Conservation (phyloP, 2,113 vertebrate species). For the Sinocyclocheilus anophthalmus region DNA sequence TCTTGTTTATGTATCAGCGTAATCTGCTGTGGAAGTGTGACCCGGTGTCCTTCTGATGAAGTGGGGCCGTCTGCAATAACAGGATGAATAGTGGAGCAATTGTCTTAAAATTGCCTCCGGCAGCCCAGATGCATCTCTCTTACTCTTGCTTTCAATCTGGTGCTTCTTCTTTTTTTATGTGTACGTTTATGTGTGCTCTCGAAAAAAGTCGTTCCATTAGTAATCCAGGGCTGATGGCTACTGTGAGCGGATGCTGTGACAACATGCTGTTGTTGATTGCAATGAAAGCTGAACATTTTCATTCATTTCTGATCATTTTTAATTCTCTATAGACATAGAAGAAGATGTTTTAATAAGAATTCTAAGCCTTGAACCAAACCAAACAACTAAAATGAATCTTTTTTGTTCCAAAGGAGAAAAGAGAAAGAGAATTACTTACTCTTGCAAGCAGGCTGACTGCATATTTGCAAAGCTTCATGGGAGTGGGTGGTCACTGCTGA, state of each 20-base stretch:
- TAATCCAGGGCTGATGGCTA: constrained; percentile 14
- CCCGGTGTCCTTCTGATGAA: constrained; percentile 35
- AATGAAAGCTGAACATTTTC: neutral
- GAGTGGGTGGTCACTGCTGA: neutral
- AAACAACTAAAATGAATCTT: neutral
- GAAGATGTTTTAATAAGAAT: neutral
- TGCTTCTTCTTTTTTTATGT: neutral
- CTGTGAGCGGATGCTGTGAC: neutral
- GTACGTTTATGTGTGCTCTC: neutral
- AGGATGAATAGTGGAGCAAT: constrained; percentile 45
- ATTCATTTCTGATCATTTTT: neutral
- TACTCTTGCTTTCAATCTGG: constrained; percentile 10
- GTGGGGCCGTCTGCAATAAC: constrained; percentile 12
- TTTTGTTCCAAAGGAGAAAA: neutral
- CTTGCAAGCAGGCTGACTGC: neutral
- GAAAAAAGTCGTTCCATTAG: constrained; percentile 22
- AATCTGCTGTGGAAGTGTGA: constrained; percentile 33
- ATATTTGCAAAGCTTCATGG: neutral
- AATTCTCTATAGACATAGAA: neutral
- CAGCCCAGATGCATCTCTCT: constrained; percentile 16
- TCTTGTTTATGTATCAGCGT: constrained; percentile 34
- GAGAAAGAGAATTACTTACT: neutral
- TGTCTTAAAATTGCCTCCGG: constrained; percentile 39
- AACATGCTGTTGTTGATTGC: neutral
- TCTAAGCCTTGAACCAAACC: neutral